These are phyloP conservation scores for Hemiscyllium ocellatum DNA, from an alignment of 2,113 vertebrate genomes.

Conservation along the genomic window DNA sequence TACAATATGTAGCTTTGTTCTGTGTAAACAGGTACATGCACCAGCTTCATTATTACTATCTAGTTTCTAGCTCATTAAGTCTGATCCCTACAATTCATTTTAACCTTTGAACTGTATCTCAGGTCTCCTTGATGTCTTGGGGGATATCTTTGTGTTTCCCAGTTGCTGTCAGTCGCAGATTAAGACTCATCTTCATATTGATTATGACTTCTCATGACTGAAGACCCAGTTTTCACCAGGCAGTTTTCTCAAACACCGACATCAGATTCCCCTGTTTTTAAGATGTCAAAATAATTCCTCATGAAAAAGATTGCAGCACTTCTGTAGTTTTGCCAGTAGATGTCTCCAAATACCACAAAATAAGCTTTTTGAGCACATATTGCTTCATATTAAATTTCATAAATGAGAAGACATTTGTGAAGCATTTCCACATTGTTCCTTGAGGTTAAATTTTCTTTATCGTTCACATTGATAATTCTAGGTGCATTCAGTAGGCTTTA, in stretches of 20 bases:
- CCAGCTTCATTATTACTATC: not conserved
- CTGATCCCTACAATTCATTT: not conserved
- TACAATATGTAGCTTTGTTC: not conserved
- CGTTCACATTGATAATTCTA: not conserved
- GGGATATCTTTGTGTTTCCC: not conserved
- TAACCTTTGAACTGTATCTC: not conserved
- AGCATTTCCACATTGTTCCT: not conserved
- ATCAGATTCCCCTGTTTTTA: not conserved
- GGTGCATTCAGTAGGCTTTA: not conserved
- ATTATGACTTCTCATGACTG: not conserved
- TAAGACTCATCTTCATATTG: not conserved
- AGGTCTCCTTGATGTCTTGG: not conserved
- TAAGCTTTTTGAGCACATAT: slow-evolving; percentile 23
- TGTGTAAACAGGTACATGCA: not conserved
- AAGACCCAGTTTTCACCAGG: not conserved
- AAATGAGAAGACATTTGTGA: not conserved
- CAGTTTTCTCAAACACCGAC: too few species aligned
- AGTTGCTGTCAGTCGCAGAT: not conserved
- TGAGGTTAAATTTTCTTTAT: not conserved
- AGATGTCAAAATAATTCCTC: not conserved
- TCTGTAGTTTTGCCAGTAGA: slow-evolving; percentile 57
- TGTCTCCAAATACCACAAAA: slow-evolving; percentile 70
- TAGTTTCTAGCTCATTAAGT: not conserved
- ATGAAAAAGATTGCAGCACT: slow-evolving; percentile 43
- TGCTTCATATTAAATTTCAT: not conserved